Percentiles rank a stretch among this genome's conserved stretches.
These are phyloP conservation scores for Sicus ferrugineus DNA, from an alignment of 2,888 invertebrate genomes.

Conservation along the genomic window DNA sequence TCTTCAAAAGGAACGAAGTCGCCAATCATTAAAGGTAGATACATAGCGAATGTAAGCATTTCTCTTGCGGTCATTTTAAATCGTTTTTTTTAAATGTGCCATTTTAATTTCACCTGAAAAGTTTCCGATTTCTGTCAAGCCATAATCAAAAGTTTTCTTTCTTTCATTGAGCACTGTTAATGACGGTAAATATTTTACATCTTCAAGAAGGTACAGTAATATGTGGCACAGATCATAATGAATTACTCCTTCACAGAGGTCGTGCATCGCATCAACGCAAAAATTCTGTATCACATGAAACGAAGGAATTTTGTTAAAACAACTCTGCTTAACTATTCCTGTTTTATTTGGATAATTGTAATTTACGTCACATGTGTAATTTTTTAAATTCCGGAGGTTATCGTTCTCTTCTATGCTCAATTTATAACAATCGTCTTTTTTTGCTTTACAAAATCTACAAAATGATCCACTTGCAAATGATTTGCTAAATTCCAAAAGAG, in stretches of 20 bases:
- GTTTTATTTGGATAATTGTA: conserved; percentile 8
- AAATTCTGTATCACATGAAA: conserved; percentile 28
- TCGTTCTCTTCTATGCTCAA: conserved; percentile 22
- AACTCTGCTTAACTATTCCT: conserved; percentile 10
- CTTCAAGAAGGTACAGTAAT: conserved; percentile 18
- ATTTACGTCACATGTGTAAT: conserved; percentile 16
- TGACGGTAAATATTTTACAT: conserved; percentile 13
- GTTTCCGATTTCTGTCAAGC: conserved; percentile 19
- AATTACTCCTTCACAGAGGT: conserved; percentile 18
- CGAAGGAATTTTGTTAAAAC: conserved; percentile 28
- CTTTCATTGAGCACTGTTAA: conserved; percentile 12
- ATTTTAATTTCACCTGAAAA: conserved; percentile 22
- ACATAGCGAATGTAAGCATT: conserved; percentile 25
- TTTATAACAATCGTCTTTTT: conserved; percentile 14
- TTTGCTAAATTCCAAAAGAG: conserved; percentile 24
- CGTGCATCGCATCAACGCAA: conserved; percentile 26
- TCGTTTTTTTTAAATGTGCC: conserved; percentile 29
- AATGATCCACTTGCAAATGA: conserved; percentile 23
- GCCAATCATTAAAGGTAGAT: conserved; percentile 32
- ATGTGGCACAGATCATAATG: conserved; percentile 21
- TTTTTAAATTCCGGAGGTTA: conserved; percentile 21
- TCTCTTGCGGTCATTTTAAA: conserved; percentile 32
- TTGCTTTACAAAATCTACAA: conserved; percentile 29
- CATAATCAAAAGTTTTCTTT: conserved; percentile 26
- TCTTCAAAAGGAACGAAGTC: conserved; percentile 15